A percentile compares a stretch with the other conserved stretches of the same genome.
These are phyloP conservation scores for Neoniphon sammara DNA, from an alignment of 2,797 vertebrate species.

Conservation along the genomic window DNA sequence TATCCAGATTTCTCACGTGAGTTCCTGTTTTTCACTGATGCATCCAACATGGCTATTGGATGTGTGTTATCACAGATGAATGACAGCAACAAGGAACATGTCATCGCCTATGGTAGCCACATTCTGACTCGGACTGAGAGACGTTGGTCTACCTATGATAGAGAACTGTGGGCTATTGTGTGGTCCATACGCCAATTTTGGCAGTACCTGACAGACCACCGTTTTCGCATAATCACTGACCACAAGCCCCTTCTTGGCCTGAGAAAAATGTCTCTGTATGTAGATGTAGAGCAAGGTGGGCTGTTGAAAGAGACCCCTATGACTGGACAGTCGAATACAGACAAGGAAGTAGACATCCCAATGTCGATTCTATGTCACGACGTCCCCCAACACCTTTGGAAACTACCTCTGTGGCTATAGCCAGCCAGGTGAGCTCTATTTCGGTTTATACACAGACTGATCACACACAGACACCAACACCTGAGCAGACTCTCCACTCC, in stretches of 20 bases:
- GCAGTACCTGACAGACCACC: neutral
- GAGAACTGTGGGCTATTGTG: neutral
- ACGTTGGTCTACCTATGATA: neutral
- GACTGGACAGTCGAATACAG: constrained; percentile 6
- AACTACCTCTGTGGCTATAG: too few relatives aligned
- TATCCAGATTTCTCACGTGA: constrained; percentile 4
- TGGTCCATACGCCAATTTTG: neutral
- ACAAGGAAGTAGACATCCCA: neutral
- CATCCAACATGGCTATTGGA: neutral
- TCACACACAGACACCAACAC: too few relatives aligned
- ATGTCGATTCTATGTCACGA: constrained; percentile 6
- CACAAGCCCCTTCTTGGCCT: constrained; percentile 7
- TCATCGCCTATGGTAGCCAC: neutral
- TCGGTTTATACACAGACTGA: constrained; percentile 1
- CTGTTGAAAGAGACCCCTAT: constrained; percentile 10
- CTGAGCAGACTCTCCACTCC: too few relatives aligned
- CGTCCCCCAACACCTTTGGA: neutral
- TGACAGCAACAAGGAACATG: neutral
- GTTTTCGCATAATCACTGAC: neutral
- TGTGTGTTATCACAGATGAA: constrained; percentile 7
- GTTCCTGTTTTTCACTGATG: constrained; percentile 11
- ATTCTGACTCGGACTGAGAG: constrained; percentile 5
- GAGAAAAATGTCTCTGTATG: neutral
- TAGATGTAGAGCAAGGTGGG: neutral
- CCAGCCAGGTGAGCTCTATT: neutral